A percentile compares a stretch with the other conserved stretches of the same genome.
Evolutionary conservation across 2,113 vertebrate genomes (phyloP).

Genomic region (Megaceryle torquata): DNA sequence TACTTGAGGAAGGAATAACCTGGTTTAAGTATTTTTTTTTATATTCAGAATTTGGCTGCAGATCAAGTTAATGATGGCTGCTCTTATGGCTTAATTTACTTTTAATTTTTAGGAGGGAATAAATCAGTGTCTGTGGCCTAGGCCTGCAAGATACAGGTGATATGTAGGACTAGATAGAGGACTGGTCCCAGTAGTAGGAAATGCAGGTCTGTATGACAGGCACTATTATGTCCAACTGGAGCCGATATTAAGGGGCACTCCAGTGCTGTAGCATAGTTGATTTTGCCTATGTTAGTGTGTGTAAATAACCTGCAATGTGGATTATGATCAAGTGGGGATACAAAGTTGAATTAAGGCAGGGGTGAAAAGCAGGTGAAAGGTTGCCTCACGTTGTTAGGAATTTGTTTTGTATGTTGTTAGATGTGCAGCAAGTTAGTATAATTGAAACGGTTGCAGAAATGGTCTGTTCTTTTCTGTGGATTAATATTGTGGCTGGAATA

Average conservation of each 20-base stretch:
- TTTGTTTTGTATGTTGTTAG: not conserved
- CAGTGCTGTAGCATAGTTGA: not conserved
- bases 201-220: not conserved
- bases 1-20: constrained; percentile 10
- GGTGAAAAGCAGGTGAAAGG: not conserved
- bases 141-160: not conserved
- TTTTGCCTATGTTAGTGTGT: not conserved
- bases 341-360: not conserved
- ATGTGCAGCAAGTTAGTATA: not conserved
- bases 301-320: not conserved
- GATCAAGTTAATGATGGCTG: not conserved
- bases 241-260: not conserved
- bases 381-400: not conserved
- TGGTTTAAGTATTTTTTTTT: not conserved
- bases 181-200: not conserved
- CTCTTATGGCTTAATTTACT: not conserved
- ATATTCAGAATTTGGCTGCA: not conserved
- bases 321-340: not conserved
- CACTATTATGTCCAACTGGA: not conserved
- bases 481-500: not conserved
- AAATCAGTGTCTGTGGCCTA: not conserved
- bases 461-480: not conserved
- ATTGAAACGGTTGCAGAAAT: not conserved
- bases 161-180: not conserved
- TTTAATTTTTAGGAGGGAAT: not conserved